Conservation (phyloP, 2,888 invertebrate species). For the Cremastinae sp. region DNA sequence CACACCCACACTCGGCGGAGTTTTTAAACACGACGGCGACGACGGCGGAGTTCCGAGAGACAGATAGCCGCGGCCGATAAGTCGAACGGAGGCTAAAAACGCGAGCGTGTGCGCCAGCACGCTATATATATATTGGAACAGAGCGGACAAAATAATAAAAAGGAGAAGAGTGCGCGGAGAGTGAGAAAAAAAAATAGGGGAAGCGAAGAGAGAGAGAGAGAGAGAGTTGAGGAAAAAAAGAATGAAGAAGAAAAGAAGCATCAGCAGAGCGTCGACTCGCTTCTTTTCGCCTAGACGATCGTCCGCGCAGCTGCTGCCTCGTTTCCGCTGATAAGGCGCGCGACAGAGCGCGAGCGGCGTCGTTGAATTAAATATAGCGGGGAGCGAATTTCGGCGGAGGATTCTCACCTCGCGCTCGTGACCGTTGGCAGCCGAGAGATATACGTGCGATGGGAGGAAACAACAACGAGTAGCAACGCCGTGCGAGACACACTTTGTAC, state of each 20-base stretch:
- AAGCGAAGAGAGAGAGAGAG: too few species aligned
- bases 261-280: constrained; percentile 51
- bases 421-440: constrained; percentile 36
- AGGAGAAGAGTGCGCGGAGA: too few species aligned
- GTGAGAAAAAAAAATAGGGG: too few species aligned
- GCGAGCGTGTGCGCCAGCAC: constrained; percentile 36
- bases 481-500: constrained; percentile 48
- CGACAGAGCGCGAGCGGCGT: constrained; percentile 39
- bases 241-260: neutral
- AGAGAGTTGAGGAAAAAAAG: neutral
- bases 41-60: constrained; percentile 65
- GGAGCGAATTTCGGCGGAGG: constrained; percentile 20
- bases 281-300: constrained; percentile 61
- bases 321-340: constrained; percentile 71
- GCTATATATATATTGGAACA: neutral
- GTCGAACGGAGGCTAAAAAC: constrained; percentile 36
- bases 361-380: constrained; percentile 25
- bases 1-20: constrained; percentile 52
- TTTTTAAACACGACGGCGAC: constrained; percentile 30
- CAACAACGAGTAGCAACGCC: constrained; percentile 12
- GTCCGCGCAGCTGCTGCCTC: constrained; percentile 56
- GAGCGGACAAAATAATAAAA: too few species aligned
- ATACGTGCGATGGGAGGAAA: neutral
- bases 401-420: constrained; percentile 53
- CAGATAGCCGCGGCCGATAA: constrained; percentile 65